A percentile compares a stretch with the other conserved stretches of the same genome.
phyloP scores from a whole-genome alignment of 2,113 vertebrate species.

The Ctenodactylus gundi region DNA sequence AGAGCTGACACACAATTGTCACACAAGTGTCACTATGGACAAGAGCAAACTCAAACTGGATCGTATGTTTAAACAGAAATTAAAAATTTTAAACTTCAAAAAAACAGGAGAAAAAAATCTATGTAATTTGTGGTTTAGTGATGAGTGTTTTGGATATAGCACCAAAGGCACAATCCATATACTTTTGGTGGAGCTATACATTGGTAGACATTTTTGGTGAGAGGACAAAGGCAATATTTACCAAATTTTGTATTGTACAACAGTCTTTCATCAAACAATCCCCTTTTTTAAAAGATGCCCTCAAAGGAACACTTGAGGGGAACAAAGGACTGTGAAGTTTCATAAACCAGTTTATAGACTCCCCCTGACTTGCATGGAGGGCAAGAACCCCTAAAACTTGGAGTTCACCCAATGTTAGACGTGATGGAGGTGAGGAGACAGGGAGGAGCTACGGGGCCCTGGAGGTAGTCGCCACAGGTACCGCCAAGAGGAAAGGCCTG shows the following conservation, averaged over 20 bases:
- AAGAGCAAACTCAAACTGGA: neutral
- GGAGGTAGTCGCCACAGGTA: neutral
- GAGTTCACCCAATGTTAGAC: neutral
- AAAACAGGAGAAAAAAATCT: neutral
- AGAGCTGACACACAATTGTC: neutral
- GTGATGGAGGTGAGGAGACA: neutral
- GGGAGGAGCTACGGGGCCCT: neutral
- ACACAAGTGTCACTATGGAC: neutral
- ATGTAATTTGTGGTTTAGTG: neutral
- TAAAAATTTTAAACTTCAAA: neutral
- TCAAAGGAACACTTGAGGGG: neutral
- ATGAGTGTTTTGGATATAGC: neutral
- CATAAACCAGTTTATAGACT: neutral
- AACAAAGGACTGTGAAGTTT: neutral
- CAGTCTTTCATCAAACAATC: neutral
- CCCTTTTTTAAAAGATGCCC: neutral
- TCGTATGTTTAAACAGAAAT: neutral
- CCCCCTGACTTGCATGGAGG: neutral
- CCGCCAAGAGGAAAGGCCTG: neutral
- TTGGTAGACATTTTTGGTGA: neutral
- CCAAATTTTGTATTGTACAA: neutral
- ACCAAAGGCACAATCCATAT: neutral
- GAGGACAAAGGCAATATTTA: neutral
- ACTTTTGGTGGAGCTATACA: neutral
- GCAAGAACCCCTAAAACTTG: neutral